Percentiles rank a stretch among this genome's conserved stretches.
These are phyloP conservation scores for Panthera uncia DNA, from an alignment of 2,113 vertebrate genomes.

Conservation along the genomic window DNA sequence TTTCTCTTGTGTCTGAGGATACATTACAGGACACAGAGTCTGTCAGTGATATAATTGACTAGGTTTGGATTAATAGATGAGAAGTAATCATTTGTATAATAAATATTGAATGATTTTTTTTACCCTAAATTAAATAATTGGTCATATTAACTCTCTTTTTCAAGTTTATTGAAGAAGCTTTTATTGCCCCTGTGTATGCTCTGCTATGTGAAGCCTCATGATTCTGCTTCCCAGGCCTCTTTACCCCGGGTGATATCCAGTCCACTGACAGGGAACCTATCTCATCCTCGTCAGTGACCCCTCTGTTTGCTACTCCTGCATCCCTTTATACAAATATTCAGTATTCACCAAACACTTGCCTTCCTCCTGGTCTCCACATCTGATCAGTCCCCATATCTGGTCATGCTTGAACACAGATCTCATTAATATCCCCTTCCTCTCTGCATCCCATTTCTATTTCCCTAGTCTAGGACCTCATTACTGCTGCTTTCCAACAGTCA, in stretches of 20 bases:
- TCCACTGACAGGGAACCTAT: rapidly evolving
- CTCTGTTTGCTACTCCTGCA: background rate
- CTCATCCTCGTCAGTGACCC: background rate
- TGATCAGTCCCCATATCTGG: rapidly evolving
- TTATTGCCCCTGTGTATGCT: background rate
- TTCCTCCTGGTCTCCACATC: background rate
- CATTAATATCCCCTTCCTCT: background rate
- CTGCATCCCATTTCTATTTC: rapidly evolving
- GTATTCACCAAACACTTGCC: background rate
- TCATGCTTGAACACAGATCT: background rate
- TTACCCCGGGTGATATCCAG: rapidly evolving
- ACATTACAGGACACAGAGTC: background rate
- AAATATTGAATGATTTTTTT: background rate
- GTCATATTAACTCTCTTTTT: background rate
- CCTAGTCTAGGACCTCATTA: background rate
- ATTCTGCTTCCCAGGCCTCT: background rate
- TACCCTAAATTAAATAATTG: background rate
- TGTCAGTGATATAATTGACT: background rate
- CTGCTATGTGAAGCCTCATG: background rate
- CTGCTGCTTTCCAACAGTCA: background rate
- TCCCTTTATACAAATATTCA: background rate
- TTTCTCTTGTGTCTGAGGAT: background rate
- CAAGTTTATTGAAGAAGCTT: background rate
- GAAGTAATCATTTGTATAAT: background rate
- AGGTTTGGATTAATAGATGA: background rate